Evolutionary conservation across 1,140 invertebrate genomes (phyloP), one percentile per base, ranked within the genome.

Genomic region (Eciton burchellii): DNA sequence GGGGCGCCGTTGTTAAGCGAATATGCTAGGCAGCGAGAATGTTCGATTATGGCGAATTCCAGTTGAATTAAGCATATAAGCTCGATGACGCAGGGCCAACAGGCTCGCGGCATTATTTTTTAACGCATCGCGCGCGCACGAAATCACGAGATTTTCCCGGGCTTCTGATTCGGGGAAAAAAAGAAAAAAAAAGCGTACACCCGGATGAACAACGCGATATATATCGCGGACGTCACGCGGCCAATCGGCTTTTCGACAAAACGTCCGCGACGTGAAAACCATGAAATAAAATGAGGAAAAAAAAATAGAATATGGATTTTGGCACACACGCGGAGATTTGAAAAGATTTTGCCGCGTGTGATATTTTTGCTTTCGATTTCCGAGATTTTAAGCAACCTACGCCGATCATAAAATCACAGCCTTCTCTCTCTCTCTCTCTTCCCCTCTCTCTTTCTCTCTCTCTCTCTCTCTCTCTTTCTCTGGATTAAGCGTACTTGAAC

Each of bases 1-100:
- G 29, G 43, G 60, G 41, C 52, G 26, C 21, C 71, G 43, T 56
- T 41, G 47, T 43, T 76, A 82, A 82, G 41, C 74, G 72, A 82
- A 84, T n/a, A n/a, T 57, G 68, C 43, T 52, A 43, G 57, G 43
- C 43, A 19, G 29, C 45, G 49, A 6, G n/a, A 47, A 68, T 82
- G 77, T 49, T 73, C 77, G 56, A 84, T 66, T 74, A 26, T 52
- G 41, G 26, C 26, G 29, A 43, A 82, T 45, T 84, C 60, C 24
- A 49, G 41, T 12, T 41, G 29, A 26, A 63, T 71, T 72, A 49
- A n/a, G 5, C 14, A 16, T 16, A 19, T 16, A 60, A 12, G 19
- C 52, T 56, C 21, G 21, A 57, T 54, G 21, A 60, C 29, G 54
- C 52, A 59, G 59, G 60, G 71, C 24, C 60, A 41, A 60, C 24